phyloP scores from a whole-genome alignment of 2,113 vertebrate species.

The Patagioenas fasciata region DNA sequence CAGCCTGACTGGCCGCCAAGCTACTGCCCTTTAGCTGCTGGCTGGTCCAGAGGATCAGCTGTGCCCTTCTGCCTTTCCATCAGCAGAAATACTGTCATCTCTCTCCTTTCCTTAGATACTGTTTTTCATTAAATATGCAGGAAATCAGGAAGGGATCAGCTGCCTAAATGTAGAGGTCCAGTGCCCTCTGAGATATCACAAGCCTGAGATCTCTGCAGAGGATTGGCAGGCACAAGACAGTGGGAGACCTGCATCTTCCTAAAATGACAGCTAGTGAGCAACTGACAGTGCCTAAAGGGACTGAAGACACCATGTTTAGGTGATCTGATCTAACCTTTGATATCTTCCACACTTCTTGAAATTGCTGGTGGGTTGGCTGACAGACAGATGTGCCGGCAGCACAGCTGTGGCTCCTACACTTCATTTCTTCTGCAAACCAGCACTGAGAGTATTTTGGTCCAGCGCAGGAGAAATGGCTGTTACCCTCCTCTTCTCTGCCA shows the following conservation, averaged over 20 bases:
- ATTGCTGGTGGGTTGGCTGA: neutral
- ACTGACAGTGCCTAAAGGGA: neutral
- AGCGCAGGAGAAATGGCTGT: neutral
- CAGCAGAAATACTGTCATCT: neutral
- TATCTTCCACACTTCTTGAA: neutral
- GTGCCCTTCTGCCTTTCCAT: neutral
- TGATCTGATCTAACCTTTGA: neutral
- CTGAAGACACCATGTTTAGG: neutral
- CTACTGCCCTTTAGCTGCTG: neutral
- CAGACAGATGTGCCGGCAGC: neutral
- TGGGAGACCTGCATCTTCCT: neutral
- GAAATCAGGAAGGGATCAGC: neutral
- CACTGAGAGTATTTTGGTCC: neutral
- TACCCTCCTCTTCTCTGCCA: neutral
- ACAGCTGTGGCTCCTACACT: rapidly evolving
- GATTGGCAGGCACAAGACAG: neutral
- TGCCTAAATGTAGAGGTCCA: neutral
- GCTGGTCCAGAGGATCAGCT: neutral
- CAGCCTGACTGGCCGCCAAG: rapidly evolving
- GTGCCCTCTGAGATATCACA: neutral
- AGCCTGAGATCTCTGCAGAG: neutral
- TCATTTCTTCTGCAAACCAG: neutral
- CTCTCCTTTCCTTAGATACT: neutral
- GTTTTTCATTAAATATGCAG: neutral
- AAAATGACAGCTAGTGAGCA: neutral